These are phyloP conservation scores for Anoplolepis gracilipes DNA, from an alignment of 1,140 invertebrate species.

Conservation along the genomic window DNA sequence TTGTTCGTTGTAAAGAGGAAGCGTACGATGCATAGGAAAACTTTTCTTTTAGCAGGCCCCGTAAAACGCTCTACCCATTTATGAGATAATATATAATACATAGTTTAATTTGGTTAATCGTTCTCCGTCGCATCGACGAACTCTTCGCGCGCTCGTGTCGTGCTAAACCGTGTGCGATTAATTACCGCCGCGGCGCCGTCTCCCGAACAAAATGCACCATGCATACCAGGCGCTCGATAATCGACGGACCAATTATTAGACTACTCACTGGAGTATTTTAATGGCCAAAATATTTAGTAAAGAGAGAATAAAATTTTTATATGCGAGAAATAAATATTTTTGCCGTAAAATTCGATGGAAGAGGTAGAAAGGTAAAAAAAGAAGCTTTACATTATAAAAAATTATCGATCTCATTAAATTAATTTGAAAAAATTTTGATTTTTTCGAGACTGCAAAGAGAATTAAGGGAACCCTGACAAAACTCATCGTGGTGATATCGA, in stretches of 20 bases:
- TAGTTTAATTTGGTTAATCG: conserved; percentile 41
- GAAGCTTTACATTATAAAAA: background rate
- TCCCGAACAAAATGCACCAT: conserved; percentile 30
- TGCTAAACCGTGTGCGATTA: conserved; percentile 34
- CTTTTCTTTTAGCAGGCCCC: background rate
- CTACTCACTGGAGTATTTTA: background rate
- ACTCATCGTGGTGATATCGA: conserved; percentile 11
- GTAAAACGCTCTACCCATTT: conserved; percentile 1
- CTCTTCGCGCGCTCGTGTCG: background rate
- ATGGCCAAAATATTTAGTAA: background rate
- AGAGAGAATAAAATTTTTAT: background rate
- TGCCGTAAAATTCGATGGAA: background rate
- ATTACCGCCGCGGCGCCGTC: background rate
- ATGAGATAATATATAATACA: conserved; percentile 17
- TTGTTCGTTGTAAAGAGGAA: background rate
- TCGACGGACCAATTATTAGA: conserved; percentile 26
- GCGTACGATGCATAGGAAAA: background rate
- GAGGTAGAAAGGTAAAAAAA: background rate
- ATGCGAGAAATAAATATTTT: background rate
- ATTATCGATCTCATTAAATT: background rate
- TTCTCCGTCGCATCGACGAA: conserved; percentile 25
- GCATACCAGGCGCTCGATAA: conserved; percentile 36
- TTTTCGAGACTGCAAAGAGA: background rate
- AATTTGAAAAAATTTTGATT: background rate
- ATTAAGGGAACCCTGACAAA: background rate